A percentile compares a stretch with the other conserved stretches of the same genome.
These are phyloP conservation scores for Platichthys stellatus DNA, from an alignment of 2,113 vertebrate species.

Conservation along the genomic window DNA sequence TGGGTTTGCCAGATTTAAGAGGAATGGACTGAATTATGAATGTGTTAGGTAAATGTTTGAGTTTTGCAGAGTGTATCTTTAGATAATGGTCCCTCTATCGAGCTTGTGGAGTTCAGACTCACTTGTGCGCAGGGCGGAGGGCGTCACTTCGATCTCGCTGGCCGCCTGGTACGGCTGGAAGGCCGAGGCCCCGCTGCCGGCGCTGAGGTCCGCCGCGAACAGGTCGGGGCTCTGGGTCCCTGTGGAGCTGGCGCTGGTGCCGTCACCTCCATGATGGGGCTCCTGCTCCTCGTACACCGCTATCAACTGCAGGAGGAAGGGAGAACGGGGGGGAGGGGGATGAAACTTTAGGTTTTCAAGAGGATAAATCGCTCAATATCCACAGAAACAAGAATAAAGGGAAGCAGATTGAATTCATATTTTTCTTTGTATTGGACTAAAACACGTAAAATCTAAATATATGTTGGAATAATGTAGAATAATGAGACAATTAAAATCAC, in stretches of 20 bases:
- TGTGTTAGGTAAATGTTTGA: background rate
- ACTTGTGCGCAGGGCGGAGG: slow-evolving; percentile 95
- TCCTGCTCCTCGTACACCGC: slow-evolving; percentile 97
- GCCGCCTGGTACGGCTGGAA: slow-evolving; percentile 93
- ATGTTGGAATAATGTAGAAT: too few species aligned
- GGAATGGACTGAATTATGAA: background rate
- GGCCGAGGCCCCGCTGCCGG: slow-evolving; percentile 79
- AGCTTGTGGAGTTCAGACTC: slow-evolving; percentile 68
- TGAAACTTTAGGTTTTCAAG: too few species aligned
- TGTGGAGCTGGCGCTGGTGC: slow-evolving; percentile 98
- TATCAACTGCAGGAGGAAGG: slow-evolving; percentile 85
- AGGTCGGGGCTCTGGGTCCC: slow-evolving; percentile 97
- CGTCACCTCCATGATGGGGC: slow-evolving; percentile 95
- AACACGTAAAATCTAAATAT: too few species aligned
- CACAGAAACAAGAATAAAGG: background rate
- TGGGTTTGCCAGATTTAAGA: slow-evolving; percentile 31
- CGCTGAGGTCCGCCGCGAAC: slow-evolving; percentile 85
- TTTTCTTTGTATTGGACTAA: too few species aligned
- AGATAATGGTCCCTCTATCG: background rate
- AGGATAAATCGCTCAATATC: too few species aligned
- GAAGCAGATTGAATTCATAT: background rate
- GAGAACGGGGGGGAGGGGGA: background rate
- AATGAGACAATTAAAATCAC: too few species aligned
- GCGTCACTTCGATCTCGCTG: slow-evolving; percentile 98
- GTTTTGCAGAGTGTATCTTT: background rate